Base-by-base conservation (phyloP, 2,113 vertebrate species). In the Candoia aspera region DNA sequence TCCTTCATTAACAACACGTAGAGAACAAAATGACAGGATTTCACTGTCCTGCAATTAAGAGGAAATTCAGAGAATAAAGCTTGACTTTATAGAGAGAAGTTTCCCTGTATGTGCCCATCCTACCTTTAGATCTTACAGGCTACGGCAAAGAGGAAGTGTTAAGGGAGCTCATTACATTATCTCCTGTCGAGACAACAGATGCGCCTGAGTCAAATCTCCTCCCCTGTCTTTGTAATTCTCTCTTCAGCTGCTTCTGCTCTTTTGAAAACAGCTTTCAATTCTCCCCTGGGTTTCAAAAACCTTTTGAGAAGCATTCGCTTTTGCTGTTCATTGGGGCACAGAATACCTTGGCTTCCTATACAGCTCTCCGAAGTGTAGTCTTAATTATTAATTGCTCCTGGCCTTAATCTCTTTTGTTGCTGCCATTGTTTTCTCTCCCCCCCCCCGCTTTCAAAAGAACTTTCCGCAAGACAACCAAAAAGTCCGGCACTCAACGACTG, bases 401-500 rank as follows among this genome's bases (percentile, higher is more conserved):
- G 84, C 12, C 53, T 57, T 87, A 54, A 58, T 86, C 6, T 17
- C 29, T 54, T 55, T 8, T 2, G 49, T 24, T 26, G 11, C 12
- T 62, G 12, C 33, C 26, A 21, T 49, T 15, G 2, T 42, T 55
- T 13, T 54, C 84, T 88, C 6, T 84, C 42, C n/a, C 6, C 94
- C 68, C 92, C 4, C 54, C 92, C 60, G 87, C 93, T 92, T 91
- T 57, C 90, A 91, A 3, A 87, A 99, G 99, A 99, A 99, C 95
- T 99, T 99, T 92, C 99, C 99, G 88, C 98, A 98, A 94, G 99
- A 99, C 96, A 99, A 99, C 98, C 99, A 99, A 97, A 99, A 99
- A 95, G 99, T 99, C 0, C 98, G 99, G 54, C 98, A 99, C 55
- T 98, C 98, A 0, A 98, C 98, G 23, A 99, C 98, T 88, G 98